Percentiles rank a stretch among this genome's conserved stretches.
phyloP scores from a whole-genome alignment of 2,113 vertebrate species.

The Haplotaxodon microlepis region DNA sequence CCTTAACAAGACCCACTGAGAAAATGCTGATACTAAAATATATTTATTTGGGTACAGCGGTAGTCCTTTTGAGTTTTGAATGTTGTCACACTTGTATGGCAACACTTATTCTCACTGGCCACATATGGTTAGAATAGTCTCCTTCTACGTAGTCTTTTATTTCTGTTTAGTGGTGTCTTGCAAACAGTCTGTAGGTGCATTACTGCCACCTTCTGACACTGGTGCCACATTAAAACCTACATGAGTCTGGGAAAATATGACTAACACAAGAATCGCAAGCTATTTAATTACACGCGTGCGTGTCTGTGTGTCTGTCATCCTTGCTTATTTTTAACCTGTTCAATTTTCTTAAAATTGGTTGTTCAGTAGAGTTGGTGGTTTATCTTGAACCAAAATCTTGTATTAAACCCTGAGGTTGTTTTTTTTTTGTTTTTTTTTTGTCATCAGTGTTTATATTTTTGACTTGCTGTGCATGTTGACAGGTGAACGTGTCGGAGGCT shows the following conservation, averaged over 20 bases:
- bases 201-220: not conserved
- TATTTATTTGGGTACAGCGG: not conserved
- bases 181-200: not conserved
- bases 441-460: not conserved
- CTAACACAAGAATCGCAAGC: not conserved
- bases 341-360: not conserved
- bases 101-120: not conserved
- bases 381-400: not conserved
- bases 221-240: not conserved
- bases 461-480: not conserved
- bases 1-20: slow-evolving; percentile 8
- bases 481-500: slow-evolving; percentile 96
- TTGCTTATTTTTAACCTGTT: not conserved
- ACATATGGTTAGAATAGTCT: not conserved
- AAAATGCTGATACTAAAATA: not conserved
- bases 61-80: not conserved
- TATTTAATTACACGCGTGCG: accelerated
- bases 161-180: not conserved
- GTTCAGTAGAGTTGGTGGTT: too few species aligned
- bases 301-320: not conserved
- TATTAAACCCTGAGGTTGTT: not conserved
- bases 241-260: not conserved
- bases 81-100: not conserved
- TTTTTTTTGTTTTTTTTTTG: accelerated
- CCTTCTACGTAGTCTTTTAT: not conserved